phyloP scores from a whole-genome alignment of 2,888 invertebrate species.

The Cremastinae sp. region DNA sequence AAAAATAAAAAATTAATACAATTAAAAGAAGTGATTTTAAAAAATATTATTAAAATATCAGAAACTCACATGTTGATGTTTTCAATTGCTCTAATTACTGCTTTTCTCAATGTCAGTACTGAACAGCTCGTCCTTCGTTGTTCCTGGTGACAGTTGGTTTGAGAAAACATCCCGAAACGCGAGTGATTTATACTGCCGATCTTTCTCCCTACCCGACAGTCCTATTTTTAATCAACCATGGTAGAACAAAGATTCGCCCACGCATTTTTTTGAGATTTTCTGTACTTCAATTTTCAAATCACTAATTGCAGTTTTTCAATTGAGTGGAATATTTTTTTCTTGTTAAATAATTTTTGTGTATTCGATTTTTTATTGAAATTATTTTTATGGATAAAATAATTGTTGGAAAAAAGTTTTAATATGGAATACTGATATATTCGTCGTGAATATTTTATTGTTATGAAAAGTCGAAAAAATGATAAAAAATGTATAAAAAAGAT shows the following conservation, averaged over 20 bases:
- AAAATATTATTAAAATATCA: background rate
- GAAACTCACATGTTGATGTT: slow-evolving; percentile 53
- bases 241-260: background rate
- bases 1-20: slow-evolving; percentile 4
- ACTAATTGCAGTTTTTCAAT: slow-evolving; percentile 15
- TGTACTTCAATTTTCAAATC: background rate
- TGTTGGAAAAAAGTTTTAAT: too few relatives aligned
- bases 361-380: background rate
- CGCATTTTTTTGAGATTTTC: slow-evolving; percentile 18
- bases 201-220: slow-evolving; percentile 17
- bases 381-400: background rate
- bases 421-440: too few relatives aligned
- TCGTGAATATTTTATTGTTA: too few relatives aligned
- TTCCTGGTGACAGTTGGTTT: slow-evolving; percentile 42
- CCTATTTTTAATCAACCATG: slow-evolving; percentile 4
- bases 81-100: too few relatives aligned
- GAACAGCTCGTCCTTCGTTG: slow-evolving; percentile 22
- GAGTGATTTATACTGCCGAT: slow-evolving; percentile 54
- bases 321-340: slow-evolving; percentile 2
- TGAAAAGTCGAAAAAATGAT: too few relatives aligned
- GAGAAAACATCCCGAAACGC: slow-evolving; percentile 23
- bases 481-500: too few relatives aligned
- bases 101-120: slow-evolving; percentile 22
- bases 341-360: background rate
- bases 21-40: too few relatives aligned